phyloP scores from a whole-genome alignment of 2,888 invertebrate genomes.

The Entomobrya proxima region DNA sequence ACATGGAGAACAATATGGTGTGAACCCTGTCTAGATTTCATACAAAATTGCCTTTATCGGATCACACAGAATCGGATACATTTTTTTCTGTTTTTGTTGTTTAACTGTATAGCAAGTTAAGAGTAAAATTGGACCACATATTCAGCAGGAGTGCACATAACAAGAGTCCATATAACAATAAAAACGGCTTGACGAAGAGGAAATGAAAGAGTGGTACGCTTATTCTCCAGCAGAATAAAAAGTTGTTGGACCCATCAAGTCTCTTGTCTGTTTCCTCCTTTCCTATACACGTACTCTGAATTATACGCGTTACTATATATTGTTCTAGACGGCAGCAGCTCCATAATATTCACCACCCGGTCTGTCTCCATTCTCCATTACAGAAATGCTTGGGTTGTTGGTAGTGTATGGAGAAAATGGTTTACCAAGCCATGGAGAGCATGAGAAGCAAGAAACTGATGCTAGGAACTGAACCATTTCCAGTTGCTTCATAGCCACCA shows the following conservation, averaged over 20 bases:
- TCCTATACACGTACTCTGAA: background rate
- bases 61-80: background rate
- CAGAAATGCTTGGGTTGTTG: background rate
- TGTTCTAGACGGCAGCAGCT: background rate
- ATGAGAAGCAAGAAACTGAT: background rate
- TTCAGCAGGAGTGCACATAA: conserved; percentile 33
- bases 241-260: conserved; percentile 44
- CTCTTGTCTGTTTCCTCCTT: conserved; percentile 16
- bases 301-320: conserved; percentile 26
- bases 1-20: background rate
- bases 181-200: background rate
- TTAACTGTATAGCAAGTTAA: background rate
- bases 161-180: conserved; percentile 26
- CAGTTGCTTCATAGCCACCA: conserved; percentile 65
- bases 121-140: conserved; percentile 11
- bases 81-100: background rate
- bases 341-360: conserved; percentile 38
- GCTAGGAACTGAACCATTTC: conserved; percentile 33
- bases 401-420: background rate
- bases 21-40: background rate
- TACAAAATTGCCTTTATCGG: background rate
- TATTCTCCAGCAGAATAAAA: conserved; percentile 31
- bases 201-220: background rate
- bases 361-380: conserved; percentile 28
- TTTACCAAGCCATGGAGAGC: background rate